Evolutionary conservation across 1,140 invertebrate species (phyloP).

Genomic region (Campodea augens): DNA sequence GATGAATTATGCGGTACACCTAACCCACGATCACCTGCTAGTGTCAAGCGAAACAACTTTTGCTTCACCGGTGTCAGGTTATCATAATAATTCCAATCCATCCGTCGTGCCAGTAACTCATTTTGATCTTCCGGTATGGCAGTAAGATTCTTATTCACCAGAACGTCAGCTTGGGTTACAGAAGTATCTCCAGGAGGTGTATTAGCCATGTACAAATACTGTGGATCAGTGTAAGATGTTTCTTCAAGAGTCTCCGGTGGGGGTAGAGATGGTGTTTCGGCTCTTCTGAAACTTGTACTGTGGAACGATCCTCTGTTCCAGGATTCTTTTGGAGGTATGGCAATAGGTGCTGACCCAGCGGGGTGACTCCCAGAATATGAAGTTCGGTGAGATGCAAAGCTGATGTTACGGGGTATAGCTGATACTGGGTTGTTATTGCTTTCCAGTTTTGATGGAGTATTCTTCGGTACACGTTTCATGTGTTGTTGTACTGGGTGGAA

Average conservation of each 20-base stretch:
- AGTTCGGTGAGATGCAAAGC: not conserved
- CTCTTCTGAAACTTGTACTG: too few relatives aligned
- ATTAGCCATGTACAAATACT: too few relatives aligned
- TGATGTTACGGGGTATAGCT: not conserved
- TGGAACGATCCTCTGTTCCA: too few relatives aligned
- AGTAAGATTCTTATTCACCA: too few relatives aligned
- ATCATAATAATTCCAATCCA: slow-evolving; percentile 11
- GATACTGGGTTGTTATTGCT: not conserved
- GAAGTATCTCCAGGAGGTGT: too few relatives aligned
- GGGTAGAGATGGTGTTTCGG: too few relatives aligned
- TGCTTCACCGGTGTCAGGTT: slow-evolving; percentile 9
- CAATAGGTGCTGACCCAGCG: slow-evolving; percentile 12
- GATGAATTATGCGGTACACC: slow-evolving; percentile 19
- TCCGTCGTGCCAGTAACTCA: not conserved
- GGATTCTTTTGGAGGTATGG: too few relatives aligned
- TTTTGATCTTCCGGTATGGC: slow-evolving; percentile 2
- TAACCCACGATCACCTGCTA: slow-evolving; percentile 7
- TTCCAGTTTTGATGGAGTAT: slow-evolving; percentile 14
- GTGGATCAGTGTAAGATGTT: too few relatives aligned
- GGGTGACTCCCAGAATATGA: slow-evolving; percentile 3
- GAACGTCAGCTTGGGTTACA: too few relatives aligned
- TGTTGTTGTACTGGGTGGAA: slow-evolving; percentile 66
- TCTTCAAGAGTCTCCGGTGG: too few relatives aligned
- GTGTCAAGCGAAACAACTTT: slow-evolving; percentile 8
- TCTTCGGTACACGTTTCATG: slow-evolving; percentile 31